Evolutionary conservation across 2,888 invertebrate species (phyloP).

Genomic region (Sicus ferrugineus): DNA sequence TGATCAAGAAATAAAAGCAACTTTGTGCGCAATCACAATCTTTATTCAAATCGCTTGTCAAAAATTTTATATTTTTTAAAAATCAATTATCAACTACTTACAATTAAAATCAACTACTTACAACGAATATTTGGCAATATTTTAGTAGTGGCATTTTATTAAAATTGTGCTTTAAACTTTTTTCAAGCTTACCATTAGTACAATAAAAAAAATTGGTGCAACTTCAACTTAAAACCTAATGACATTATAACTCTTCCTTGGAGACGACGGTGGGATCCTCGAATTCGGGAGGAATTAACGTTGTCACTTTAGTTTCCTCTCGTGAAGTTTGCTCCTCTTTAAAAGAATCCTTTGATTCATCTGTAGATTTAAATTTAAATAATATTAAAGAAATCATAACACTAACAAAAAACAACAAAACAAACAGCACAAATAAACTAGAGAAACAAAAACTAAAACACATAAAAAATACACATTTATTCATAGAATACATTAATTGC

Average conservation of each 20-base stretch:
- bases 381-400: not conserved
- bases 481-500: slow-evolving; percentile 56
- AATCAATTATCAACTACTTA: not conserved
- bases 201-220: not conserved
- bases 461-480: slow-evolving; percentile 45
- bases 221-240: slow-evolving; percentile 1
- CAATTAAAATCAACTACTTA: not conserved
- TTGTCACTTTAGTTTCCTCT: not conserved
- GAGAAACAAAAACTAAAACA: not conserved
- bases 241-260: slow-evolving; percentile 24
- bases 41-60: too few species aligned
- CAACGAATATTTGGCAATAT: slow-evolving; percentile 11
- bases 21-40: too few species aligned
- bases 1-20: too few species aligned
- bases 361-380: slow-evolving; percentile 11
- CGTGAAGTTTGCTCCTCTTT: not conserved
- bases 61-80: too few species aligned
- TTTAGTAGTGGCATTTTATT: not conserved
- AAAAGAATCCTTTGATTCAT: not conserved
- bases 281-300: not conserved
- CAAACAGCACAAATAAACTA: slow-evolving; percentile 8
- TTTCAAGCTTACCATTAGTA: not conserved
- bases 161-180: not conserved
- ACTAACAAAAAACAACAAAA: slow-evolving; percentile 12
- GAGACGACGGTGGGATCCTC: not conserved